phyloP scores from a whole-genome alignment of 2,113 vertebrate species.

The Garra rufa region DNA sequence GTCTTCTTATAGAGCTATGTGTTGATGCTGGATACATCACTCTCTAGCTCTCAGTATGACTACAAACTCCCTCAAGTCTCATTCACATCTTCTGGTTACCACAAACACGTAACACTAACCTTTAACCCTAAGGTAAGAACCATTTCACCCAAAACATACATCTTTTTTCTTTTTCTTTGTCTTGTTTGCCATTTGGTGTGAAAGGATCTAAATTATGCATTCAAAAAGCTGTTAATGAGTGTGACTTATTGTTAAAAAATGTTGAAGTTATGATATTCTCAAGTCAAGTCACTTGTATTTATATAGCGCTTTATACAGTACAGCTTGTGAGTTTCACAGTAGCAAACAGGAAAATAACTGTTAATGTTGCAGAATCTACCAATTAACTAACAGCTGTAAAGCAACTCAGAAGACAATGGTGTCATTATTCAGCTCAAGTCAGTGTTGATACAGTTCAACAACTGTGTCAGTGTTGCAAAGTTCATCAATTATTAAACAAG shows the following conservation, averaged over 20 bases:
- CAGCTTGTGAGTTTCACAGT: not conserved
- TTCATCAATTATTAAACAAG: slow-evolving; percentile 5
- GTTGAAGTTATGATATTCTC: not conserved
- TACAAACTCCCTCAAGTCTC: slow-evolving; percentile 90
- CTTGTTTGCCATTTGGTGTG: not conserved
- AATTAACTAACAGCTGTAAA: not conserved
- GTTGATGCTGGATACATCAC: slow-evolving; percentile 87
- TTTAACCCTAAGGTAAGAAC: slow-evolving; percentile 90
- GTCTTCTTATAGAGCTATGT: slow-evolving; percentile 83
- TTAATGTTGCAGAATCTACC: too few species aligned
- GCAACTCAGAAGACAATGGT: not conserved
- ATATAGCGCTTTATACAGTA: not conserved
- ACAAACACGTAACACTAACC: slow-evolving; percentile 91
- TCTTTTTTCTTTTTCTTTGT: too few species aligned
- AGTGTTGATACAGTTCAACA: not conserved
- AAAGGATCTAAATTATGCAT: not conserved
- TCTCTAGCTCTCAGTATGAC: slow-evolving; percentile 92
- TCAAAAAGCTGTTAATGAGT: not conserved
- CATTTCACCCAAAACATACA: not conserved
- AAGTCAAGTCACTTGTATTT: not conserved
- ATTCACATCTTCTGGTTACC: slow-evolving; percentile 89
- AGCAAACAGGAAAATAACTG: too few species aligned
- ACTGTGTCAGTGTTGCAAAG: not conserved
- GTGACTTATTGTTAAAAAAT: not conserved
- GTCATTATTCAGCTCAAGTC: not conserved